These are phyloP conservation scores for Mormyrus iriodes DNA, from an alignment of 2,113 vertebrate genomes.

Conservation along the genomic window DNA sequence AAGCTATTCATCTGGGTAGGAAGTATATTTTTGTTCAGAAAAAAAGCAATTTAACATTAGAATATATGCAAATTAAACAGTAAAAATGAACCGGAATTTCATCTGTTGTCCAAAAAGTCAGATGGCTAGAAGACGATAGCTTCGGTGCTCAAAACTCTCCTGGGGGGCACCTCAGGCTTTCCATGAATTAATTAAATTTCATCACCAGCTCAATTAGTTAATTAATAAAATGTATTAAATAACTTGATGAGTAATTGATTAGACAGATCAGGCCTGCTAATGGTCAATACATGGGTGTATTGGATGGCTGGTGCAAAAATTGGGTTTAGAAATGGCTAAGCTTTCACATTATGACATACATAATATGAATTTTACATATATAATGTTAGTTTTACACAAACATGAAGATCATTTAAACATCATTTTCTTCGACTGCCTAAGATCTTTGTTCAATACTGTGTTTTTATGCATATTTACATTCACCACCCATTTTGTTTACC, in stretches of 20 bases:
- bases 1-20: background rate
- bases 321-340: too few relatives aligned
- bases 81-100: background rate
- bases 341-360: background rate
- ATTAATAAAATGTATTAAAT: background rate
- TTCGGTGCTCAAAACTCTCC: too few relatives aligned
- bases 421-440: too few relatives aligned
- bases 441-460: too few relatives aligned
- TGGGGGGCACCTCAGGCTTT: too few relatives aligned
- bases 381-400: background rate
- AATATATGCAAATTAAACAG: background rate
- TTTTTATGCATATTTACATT: background rate
- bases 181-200: too few relatives aligned
- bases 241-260: background rate
- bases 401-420: background rate
- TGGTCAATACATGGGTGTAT: too few relatives aligned
- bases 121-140: too few relatives aligned
- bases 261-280: too few relatives aligned
- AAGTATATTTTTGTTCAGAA: background rate
- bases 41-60: background rate
- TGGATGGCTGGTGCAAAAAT: too few relatives aligned
- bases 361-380: background rate
- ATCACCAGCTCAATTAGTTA: too few relatives aligned
- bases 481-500: background rate
- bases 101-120: background rate